Percentiles rank a stretch among this genome's conserved stretches.
phyloP scores from a whole-genome alignment of 1,140 invertebrate genomes.

The Lordiphosa mommai region DNA sequence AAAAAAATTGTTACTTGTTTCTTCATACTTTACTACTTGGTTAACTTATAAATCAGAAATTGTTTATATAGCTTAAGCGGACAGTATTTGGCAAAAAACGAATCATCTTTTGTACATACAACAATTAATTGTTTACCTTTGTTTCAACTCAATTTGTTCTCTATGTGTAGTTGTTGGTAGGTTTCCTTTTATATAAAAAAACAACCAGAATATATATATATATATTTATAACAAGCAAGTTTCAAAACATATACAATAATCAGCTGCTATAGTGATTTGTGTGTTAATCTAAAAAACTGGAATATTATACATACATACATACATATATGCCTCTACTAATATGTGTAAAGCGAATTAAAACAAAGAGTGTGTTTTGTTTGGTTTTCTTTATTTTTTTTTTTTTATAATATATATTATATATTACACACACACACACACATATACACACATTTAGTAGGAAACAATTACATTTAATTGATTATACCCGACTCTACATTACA shows the following conservation, averaged over 20 bases:
- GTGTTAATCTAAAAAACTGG: slow-evolving; percentile 33
- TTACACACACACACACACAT: slow-evolving; percentile 32
- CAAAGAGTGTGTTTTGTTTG: slow-evolving; percentile 34
- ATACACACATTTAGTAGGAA: slow-evolving; percentile 33
- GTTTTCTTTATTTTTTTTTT: slow-evolving; percentile 19
- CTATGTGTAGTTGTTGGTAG: slow-evolving; percentile 62
- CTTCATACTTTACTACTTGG: slow-evolving; percentile 56
- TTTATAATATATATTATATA: slow-evolving; percentile 44
- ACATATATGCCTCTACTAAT: slow-evolving; percentile 27
- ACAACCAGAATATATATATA: slow-evolving; percentile 18
- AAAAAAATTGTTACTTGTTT: slow-evolving; percentile 66
- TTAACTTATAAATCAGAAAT: slow-evolving; percentile 51
- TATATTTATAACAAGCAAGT: slow-evolving; percentile 27
- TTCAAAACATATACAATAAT: slow-evolving; percentile 5
- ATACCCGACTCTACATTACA: slow-evolving; percentile 51
- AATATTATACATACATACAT: slow-evolving; percentile 33
- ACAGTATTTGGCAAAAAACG: slow-evolving; percentile 54
- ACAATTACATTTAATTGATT: slow-evolving; percentile 51
- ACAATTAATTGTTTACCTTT: slow-evolving; percentile 40
- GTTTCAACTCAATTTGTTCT: slow-evolving; percentile 59
- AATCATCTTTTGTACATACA: slow-evolving; percentile 59
- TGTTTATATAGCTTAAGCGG: slow-evolving; percentile 36
- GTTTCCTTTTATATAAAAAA: slow-evolving; percentile 52
- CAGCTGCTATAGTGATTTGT: slow-evolving; percentile 21
- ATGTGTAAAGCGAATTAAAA: slow-evolving; percentile 39